Conservation (phyloP, 2,888 invertebrate species). For the Nomada goodeniana region DNA sequence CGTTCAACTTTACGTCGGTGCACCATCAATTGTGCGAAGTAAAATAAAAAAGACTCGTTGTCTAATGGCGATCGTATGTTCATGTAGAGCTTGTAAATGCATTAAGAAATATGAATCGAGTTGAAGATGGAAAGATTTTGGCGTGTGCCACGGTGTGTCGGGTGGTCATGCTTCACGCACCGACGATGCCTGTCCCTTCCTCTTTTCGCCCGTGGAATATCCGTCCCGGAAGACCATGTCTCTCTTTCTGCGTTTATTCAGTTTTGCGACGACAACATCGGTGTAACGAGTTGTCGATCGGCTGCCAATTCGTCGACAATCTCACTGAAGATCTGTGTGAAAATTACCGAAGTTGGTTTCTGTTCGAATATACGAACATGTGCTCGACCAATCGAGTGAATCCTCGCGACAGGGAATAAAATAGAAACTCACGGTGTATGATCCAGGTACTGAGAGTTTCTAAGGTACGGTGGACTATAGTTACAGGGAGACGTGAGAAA, state of each 20-base stretch:
- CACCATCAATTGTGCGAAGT: neutral
- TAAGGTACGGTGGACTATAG: neutral
- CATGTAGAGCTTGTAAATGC: constrained; percentile 8
- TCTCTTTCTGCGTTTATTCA: constrained; percentile 73
- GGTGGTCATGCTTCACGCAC: constrained; percentile 83
- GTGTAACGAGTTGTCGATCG: constrained; percentile 50
- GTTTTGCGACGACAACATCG: constrained; percentile 65
- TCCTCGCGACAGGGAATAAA: neutral
- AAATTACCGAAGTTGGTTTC: neutral
- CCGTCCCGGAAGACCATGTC: constrained; percentile 77
- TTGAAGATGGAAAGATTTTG: constrained; percentile 76
- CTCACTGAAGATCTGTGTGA: neutral
- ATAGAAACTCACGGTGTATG: neutral
- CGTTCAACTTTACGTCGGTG: too few relatives aligned
- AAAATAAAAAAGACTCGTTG: neutral
- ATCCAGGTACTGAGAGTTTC: neutral
- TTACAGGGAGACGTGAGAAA: constrained; percentile 10
- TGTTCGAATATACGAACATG: too few relatives aligned
- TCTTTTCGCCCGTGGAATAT: constrained; percentile 74
- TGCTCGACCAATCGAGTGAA: neutral
- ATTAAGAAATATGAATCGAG: constrained; percentile 40
- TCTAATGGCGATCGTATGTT: neutral
- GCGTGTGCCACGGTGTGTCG: constrained; percentile 81
- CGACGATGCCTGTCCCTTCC: constrained; percentile 83
- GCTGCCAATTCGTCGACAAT: constrained; percentile 24